Evolutionary conservation across 53 echinoderm and acorn worm species (phyloP), one percentile per base, ranked within the genome.

Genomic region (Stichopus horrens): DNA sequence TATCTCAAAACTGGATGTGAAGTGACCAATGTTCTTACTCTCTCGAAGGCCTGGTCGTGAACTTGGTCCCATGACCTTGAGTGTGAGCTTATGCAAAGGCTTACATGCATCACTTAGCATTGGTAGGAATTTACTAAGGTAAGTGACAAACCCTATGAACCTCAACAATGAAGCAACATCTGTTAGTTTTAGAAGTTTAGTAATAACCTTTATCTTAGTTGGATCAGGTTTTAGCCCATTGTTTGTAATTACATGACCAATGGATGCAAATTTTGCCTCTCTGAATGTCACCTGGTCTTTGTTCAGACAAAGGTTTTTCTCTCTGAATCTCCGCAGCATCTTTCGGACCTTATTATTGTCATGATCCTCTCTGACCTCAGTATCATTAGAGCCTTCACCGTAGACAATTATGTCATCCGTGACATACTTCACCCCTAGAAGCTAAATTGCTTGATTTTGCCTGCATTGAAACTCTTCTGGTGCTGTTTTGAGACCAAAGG

Each of bases 391-490:
- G 1, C 59, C 1, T 16, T 75, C 76, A 10, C 88, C 88, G 7
- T 88, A 88, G 4, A 88, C 52, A 5, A 88, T 51, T 7, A 88
- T 63, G 23, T 88, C 88, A 58, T 88, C 88, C 14, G 53, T 59
- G 0, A 88, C 65, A 7, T 60, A 76, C 6, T 76, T 77, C 4
- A 76, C 58, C 7, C 83, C 83, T 73, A 85, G 77, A 4, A 88
- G 52, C 63, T 76, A 77, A 0, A 88, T 63, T 5, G 86, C 77
- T 21, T 85, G 77, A 13, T 86, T 75, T 53, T 76, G 19, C 86
- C 76, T 86, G 6, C 86, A 71, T 77, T 92, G 89, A 75, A 90
- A 92, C 21, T 86, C 86, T 74, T 92, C 92, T 7, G 89, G 73
- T 5, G 80, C 52, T 53, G 71, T 79, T 8, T 71, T 92, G 19